Evolutionary conservation across 2,113 vertebrate genomes (phyloP).

Genomic region (Copsychus sechellarum): DNA sequence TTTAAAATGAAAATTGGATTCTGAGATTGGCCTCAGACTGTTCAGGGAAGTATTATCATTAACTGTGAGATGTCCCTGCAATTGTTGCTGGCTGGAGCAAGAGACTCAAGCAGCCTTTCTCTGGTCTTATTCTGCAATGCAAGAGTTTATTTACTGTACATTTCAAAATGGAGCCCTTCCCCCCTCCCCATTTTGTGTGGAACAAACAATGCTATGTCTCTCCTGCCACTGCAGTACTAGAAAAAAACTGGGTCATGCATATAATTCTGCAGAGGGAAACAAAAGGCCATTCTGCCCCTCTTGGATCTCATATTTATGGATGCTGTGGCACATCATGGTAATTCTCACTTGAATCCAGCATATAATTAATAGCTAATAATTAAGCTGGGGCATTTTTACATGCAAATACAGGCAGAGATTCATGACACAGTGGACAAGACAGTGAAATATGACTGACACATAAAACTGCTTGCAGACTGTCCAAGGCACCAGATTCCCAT

Average conservation of each 20-base stretch:
- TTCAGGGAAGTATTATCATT: background rate
- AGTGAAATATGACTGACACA: background rate
- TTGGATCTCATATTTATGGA: conserved; percentile 13
- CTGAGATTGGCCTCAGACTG: background rate
- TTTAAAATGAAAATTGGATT: background rate
- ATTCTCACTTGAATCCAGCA: background rate
- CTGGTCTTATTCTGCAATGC: background rate
- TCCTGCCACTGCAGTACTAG: conserved; percentile 4
- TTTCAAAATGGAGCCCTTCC: conserved; percentile 10
- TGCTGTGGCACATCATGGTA: background rate
- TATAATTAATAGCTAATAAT: conserved; percentile 40
- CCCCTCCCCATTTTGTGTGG: conserved; percentile 18
- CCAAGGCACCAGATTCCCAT: background rate
- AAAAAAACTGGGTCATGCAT: conserved; percentile 54
- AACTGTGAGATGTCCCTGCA: background rate
- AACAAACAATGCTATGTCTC: conserved; percentile 50
- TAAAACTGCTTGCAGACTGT: background rate
- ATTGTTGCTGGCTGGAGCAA: background rate
- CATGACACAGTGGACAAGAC: background rate
- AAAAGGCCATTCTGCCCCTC: conserved; percentile 28
- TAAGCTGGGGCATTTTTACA: background rate
- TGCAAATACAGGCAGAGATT: background rate
- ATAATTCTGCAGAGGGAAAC: conserved; percentile 39
- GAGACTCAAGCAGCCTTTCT: background rate
- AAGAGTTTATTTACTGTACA: conserved; percentile 23